Base-by-base conservation (phyloP, 2,888 invertebrate species). In the Thera obeliscata region DNA sequence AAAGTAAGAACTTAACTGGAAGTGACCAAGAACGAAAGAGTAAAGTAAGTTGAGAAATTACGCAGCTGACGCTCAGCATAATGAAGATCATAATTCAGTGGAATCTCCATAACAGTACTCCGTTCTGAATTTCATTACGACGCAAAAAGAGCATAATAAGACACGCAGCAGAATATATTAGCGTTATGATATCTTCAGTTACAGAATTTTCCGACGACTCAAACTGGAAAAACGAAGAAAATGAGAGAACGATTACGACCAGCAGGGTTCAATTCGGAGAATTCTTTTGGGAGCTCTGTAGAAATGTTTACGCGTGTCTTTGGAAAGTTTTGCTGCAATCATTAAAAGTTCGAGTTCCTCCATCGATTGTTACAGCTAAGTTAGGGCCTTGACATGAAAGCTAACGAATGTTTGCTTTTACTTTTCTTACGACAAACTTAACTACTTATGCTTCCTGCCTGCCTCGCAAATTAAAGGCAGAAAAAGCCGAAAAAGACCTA, bases 311-410 rank as follows among this genome's bases (percentile, higher is more conserved):
- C 67, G 72, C 73, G 74, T 72, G 72, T 67, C 66, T 71, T 64
- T 62, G 64, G 50, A 72, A 76, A 75, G 67, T 78, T 76, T 61
- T 57, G 64, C 56, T 75, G 74, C 74, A 75, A 70, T 77, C 74
- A 74, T 77, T 78, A 76, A 74, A 78, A 76, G 71, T 78, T 65
- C 59, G 65, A 62, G 67, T 65, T 74, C 55, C 73, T 61, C 61
- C 73, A 72, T 77, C 74, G 72, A 75, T 75, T 72, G 74, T 64
- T 61, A 66, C 46, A 64, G 56, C 69, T 52, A 69, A 72, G 70
- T 66, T 64, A 71, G 69, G 41, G 65, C 74, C 74, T 75, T 74
- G 72, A 74, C 71, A 70, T 68, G 70, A 56, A 69, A 67, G 41
- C 56, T 54, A 57, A 55, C 65, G 66, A 69, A 69, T 72, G 67